Evolutionary conservation across 2,113 vertebrate genomes (phyloP).

Genomic region (Clarias macrocephalus): DNA sequence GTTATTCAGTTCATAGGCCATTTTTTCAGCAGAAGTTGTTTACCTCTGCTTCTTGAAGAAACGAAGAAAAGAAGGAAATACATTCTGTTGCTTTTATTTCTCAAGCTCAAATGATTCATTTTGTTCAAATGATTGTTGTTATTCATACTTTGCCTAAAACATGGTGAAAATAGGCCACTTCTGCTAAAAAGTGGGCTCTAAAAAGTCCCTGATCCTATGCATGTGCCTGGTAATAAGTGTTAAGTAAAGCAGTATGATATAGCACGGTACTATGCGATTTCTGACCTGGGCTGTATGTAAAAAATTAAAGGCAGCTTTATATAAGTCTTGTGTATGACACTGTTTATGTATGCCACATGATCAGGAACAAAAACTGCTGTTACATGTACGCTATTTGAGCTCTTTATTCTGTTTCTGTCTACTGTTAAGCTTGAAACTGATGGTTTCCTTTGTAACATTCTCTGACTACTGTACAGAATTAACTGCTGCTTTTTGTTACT

Average conservation of each 20-base stretch:
- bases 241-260: not conserved
- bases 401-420: not conserved
- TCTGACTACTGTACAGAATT: not conserved
- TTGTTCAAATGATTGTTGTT: not conserved
- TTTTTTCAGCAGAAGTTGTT: not conserved
- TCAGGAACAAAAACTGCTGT: not conserved
- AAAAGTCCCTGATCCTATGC: not conserved
- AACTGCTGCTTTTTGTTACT: slow-evolving; percentile 3
- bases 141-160: not conserved
- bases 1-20: not conserved
- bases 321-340: not conserved
- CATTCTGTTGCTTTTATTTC: not conserved
- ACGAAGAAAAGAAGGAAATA: not conserved
- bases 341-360: slow-evolving; percentile 8
- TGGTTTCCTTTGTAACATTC: not conserved
- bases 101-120: not conserved
- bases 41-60: not conserved
- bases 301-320: not conserved
- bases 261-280: not conserved
- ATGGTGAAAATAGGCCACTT: not conserved
- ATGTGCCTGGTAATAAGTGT: not conserved
- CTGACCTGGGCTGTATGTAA: slow-evolving; percentile 1
- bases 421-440: not conserved
- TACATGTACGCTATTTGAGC: not conserved
- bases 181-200: not conserved